Evolutionary conservation across 2,888 invertebrate genomes (phyloP).

Genomic region (Cephonodes hylas): DNA sequence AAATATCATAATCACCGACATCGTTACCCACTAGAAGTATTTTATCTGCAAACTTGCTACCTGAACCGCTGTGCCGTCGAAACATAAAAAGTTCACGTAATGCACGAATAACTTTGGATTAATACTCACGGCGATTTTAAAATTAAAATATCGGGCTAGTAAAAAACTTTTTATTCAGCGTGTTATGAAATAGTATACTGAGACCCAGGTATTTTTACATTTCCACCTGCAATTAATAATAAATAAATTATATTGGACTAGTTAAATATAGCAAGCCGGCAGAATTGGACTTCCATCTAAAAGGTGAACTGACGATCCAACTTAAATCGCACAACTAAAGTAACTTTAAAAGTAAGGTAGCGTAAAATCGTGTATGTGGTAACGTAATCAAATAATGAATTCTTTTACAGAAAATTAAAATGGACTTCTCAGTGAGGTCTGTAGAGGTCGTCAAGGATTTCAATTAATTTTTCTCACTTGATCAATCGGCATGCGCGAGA

Average conservation of each 20-base stretch:
- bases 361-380: not conserved
- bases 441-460: conserved; percentile 51
- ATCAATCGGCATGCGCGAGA: conserved; percentile 65
- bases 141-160: not conserved
- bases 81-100: not conserved
- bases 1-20: conserved; percentile 20
- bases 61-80: not conserved
- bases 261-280: too few relatives aligned
- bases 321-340: too few relatives aligned
- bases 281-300: too few relatives aligned
- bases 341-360: not conserved
- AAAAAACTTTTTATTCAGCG: not conserved
- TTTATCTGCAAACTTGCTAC: not conserved
- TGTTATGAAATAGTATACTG: not conserved
- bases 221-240: too few relatives aligned
- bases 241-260: too few relatives aligned
- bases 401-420: not conserved
- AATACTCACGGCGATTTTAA: not conserved
- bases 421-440: conserved; percentile 32
- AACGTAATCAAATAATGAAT: not conserved
- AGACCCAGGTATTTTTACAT: too few relatives aligned
- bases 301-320: too few relatives aligned
- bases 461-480: conserved; percentile 78
- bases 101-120: not conserved
- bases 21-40: not conserved